Percentiles rank a stretch among this genome's conserved stretches.
These are phyloP conservation scores for Thecocarcelia acutangulata DNA, from an alignment of 2,888 invertebrate genomes.

Conservation along the genomic window DNA sequence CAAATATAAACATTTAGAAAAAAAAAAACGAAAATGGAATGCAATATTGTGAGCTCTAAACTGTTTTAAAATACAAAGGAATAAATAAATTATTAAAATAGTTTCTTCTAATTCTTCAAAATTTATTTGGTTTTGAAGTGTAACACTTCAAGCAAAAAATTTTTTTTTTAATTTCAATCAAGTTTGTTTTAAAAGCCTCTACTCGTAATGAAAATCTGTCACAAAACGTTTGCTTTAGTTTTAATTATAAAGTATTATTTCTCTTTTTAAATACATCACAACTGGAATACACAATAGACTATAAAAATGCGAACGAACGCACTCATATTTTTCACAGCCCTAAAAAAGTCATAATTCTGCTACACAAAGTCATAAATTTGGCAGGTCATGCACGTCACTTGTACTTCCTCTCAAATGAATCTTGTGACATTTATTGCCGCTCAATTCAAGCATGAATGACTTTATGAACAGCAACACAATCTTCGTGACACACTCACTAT, in stretches of 20 bases:
- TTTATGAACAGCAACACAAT: conserved; percentile 45
- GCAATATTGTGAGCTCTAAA: too few species aligned
- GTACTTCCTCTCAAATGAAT: conserved; percentile 80
- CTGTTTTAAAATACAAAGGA: too few species aligned
- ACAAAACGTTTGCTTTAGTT: too few species aligned
- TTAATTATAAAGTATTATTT: neutral
- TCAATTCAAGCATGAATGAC: conserved; percentile 70
- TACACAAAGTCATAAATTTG: conserved; percentile 74
- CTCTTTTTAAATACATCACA: neutral
- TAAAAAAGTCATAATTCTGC: conserved; percentile 54
- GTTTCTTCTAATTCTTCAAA: too few species aligned
- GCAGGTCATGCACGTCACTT: conserved; percentile 79
- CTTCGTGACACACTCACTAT: neutral
- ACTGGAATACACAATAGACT: neutral
- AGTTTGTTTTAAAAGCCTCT: too few species aligned
- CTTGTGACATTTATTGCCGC: conserved; percentile 80
- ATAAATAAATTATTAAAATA: too few species aligned
- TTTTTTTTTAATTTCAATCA: neutral
- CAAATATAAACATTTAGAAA: too few species aligned
- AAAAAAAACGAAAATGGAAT: too few species aligned
- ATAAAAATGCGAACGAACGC: neutral
- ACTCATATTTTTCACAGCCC: conserved; percentile 17
- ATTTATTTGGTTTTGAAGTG: too few species aligned
- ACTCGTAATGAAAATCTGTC: too few species aligned
- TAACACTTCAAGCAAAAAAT: neutral